A percentile compares a stretch with the other conserved stretches of the same genome.
These are phyloP conservation scores for Hydrolagus colliei DNA, from an alignment of 2,797 vertebrate genomes.

Conservation along the genomic window DNA sequence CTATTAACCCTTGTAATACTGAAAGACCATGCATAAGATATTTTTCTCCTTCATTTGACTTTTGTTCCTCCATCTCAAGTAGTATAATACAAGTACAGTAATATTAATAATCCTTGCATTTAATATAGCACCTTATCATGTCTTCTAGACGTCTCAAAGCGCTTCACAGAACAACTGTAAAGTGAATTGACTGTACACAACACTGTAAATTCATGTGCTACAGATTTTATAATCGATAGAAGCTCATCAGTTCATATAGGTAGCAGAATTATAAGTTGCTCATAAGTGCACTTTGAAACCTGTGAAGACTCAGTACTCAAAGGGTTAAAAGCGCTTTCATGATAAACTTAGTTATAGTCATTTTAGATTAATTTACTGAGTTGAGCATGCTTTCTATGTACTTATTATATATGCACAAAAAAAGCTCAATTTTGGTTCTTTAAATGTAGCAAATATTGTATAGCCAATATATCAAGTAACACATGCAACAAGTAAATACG, in stretches of 20 bases:
- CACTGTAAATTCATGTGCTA: not conserved
- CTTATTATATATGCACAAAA: not conserved
- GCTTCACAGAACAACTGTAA: too few relatives aligned
- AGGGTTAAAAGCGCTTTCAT: not conserved
- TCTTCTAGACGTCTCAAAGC: too few relatives aligned
- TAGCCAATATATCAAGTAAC: not conserved
- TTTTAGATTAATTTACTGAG: not conserved
- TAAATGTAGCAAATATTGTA: not conserved
- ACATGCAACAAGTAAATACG: not conserved
- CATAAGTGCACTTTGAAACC: not conserved
- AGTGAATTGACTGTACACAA: too few relatives aligned
- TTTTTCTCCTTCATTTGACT: not conserved
- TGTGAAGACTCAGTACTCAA: conserved; percentile 1
- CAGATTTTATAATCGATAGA: not conserved
- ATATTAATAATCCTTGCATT: too few relatives aligned
- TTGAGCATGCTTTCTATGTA: not conserved
- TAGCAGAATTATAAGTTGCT: not conserved
- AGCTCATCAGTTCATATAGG: not conserved
- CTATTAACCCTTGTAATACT: not conserved
- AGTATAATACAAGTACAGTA: too few relatives aligned
- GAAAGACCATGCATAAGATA: not conserved
- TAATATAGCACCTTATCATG: too few relatives aligned
- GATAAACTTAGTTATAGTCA: not conserved
- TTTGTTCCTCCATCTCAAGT: too few relatives aligned
- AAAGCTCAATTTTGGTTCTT: not conserved